phyloP scores from a whole-genome alignment of 2,113 vertebrate genomes.

The Upupa epops region DNA sequence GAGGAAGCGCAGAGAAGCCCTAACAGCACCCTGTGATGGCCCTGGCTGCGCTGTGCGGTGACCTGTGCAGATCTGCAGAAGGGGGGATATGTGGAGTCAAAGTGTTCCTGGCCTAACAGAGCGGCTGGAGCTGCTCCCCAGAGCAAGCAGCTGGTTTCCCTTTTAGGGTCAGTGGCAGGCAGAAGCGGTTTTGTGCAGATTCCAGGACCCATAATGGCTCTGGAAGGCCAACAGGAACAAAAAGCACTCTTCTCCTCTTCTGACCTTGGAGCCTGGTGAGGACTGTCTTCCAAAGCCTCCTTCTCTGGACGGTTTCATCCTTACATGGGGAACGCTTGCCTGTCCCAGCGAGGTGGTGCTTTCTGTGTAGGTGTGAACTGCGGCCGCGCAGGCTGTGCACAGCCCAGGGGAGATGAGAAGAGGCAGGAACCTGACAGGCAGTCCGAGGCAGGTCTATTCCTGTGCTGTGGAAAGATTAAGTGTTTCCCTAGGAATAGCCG shows the following conservation, averaged over 20 bases:
- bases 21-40: not conserved
- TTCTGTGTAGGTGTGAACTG: not conserved
- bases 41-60: not conserved
- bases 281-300: not conserved
- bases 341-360: not conserved
- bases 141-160: slow-evolving; percentile 44
- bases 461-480: not conserved
- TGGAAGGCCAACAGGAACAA: slow-evolving; percentile 33
- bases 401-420: not conserved
- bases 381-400: not conserved
- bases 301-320: not conserved
- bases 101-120: not conserved
- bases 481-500: slow-evolving; percentile 33
- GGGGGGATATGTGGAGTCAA: not conserved
- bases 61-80: not conserved
- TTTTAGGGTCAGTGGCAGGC: slow-evolving; percentile 32
- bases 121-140: not conserved
- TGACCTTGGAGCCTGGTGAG: slow-evolving; percentile 26
- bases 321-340: slow-evolving; percentile 6
- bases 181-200: slow-evolving; percentile 23
- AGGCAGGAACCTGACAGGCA: not conserved
- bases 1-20: not conserved
- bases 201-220: slow-evolving; percentile 54
- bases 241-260: slow-evolving; percentile 32
- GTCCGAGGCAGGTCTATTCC: slow-evolving; percentile 15